Evolutionary conservation across 1,140 invertebrate genomes (phyloP), one percentile per base, ranked within the genome.

Genomic region (Lasioglossum albipes): DNA sequence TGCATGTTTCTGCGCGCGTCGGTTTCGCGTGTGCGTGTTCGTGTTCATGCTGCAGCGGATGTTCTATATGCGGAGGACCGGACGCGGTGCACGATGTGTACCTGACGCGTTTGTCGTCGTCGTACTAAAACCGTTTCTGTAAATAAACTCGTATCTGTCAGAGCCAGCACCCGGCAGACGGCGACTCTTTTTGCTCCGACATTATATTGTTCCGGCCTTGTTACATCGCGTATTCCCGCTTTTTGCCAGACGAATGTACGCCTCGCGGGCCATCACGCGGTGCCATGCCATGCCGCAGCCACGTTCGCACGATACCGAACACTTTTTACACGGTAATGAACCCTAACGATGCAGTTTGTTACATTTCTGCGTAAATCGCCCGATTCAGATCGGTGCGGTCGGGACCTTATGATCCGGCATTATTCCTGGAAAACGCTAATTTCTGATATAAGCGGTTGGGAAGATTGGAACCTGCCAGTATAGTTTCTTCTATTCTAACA

Each of bases 1-100:
- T 16, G 52, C 52, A 20, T 20, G 52, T 54, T 49, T 20, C 16
- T 20, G 57, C 22, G 72, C 64, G 66, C 66, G 64, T 52, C 27
- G 31, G 18, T 42, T 31, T 41, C 31, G 78, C 65, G 6, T 7
- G 16, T 5, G 22, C 49, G 79, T 52, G 59, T 20, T 22, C 31
- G 31, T 6, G 18, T 52, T 75, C 49, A 49, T 22, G 45, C 31
- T 12, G 61, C 36, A 86, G 78, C 88, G 88, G 87, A 88, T 88
- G 86, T 89, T 88, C 86, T 89, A 87, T 89, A 89, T 86, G 86
- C 83, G 87, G 87, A 77, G 72, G 66, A 83, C 88, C 88, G 88
- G 88, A 89, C 86, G 88, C 82, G 73, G 10, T 62, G 70, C 54
- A 73, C 68, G 49, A 67, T 75, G 72, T 79, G 84, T 87, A 87